A percentile compares a stretch with the other conserved stretches of the same genome.
phyloP scores from a whole-genome alignment of 2,797 vertebrate genomes.

The Lepidocolaptes lacrymiger region DNA sequence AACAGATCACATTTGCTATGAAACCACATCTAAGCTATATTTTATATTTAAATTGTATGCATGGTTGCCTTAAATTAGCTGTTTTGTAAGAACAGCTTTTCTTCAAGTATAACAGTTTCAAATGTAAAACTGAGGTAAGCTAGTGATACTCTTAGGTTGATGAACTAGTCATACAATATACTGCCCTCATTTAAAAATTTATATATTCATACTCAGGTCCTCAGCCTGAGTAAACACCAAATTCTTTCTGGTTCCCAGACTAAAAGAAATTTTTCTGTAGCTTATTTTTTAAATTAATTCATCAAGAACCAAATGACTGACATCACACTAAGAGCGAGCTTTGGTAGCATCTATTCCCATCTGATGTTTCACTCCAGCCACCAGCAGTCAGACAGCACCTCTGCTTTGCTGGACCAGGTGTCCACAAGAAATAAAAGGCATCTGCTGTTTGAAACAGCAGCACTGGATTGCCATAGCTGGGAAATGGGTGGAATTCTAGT shows the following conservation, averaged over 20 bases:
- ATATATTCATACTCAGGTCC: not conserved
- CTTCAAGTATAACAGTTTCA: not conserved
- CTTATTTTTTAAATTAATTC: slow-evolving; percentile 24
- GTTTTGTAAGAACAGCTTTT: not conserved
- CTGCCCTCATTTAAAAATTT: not conserved
- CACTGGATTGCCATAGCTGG: not conserved
- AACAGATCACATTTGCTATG: not conserved
- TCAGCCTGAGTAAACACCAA: slow-evolving; percentile 19
- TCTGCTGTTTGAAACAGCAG: not conserved
- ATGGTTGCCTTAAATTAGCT: not conserved
- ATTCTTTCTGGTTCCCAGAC: not conserved
- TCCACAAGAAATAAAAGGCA: not conserved
- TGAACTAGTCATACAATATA: not conserved
- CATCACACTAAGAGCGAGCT: not conserved
- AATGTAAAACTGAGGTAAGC: not conserved
- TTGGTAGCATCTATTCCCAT: not conserved
- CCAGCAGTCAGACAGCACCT: not conserved
- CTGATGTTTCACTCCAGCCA: not conserved
- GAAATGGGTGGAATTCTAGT: not conserved
- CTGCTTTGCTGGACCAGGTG: not conserved
- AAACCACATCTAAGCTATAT: not conserved
- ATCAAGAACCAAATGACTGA: not conserved
- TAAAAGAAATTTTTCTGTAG: not conserved
- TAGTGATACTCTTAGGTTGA: not conserved
- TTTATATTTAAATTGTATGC: not conserved